A percentile compares a stretch with the other conserved stretches of the same genome.
Evolutionary conservation across 2,888 invertebrate genomes (phyloP).

Genomic region (Amphipoea oculea): DNA sequence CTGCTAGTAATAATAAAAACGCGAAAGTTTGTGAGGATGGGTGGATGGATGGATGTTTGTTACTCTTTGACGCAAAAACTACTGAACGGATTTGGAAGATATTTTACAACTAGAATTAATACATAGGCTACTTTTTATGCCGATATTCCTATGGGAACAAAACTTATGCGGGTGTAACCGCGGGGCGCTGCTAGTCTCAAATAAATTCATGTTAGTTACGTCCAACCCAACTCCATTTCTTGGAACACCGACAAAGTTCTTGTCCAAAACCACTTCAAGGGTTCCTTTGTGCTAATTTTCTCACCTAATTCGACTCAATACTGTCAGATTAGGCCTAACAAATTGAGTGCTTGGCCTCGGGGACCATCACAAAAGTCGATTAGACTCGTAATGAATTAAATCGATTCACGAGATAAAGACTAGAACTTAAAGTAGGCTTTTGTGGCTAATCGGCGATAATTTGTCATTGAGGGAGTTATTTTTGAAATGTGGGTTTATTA

Average conservation of each 20-base stretch:
- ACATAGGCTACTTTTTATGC: no score
- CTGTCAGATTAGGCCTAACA: constrained; percentile 62
- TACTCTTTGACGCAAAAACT: no score
- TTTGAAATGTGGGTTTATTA: constrained; percentile 38
- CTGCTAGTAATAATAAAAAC: no score
- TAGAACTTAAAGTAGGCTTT: constrained; percentile 51
- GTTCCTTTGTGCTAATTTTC: constrained; percentile 58
- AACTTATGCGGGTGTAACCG: no score
- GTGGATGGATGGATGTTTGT: no score
- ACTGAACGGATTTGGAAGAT: no score
- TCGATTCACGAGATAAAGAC: constrained; percentile 55
- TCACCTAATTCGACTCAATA: constrained; percentile 64
- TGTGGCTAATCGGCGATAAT: constrained; percentile 47
- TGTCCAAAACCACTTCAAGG: constrained; percentile 49
- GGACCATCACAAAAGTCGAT: constrained; percentile 55
- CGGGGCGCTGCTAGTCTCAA: not conserved
- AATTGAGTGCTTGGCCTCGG: constrained; percentile 59
- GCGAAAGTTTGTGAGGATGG: no score
- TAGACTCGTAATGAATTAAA: constrained; percentile 64
- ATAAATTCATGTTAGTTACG: not conserved
- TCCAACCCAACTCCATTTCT: constrained; percentile 31
- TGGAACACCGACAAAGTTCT: constrained; percentile 34
- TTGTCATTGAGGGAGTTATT: constrained; percentile 51
- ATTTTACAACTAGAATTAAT: no score
- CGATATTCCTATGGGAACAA: no score